Evolutionary conservation across 2,113 vertebrate genomes (phyloP).

Genomic region (Gulo gulo): DNA sequence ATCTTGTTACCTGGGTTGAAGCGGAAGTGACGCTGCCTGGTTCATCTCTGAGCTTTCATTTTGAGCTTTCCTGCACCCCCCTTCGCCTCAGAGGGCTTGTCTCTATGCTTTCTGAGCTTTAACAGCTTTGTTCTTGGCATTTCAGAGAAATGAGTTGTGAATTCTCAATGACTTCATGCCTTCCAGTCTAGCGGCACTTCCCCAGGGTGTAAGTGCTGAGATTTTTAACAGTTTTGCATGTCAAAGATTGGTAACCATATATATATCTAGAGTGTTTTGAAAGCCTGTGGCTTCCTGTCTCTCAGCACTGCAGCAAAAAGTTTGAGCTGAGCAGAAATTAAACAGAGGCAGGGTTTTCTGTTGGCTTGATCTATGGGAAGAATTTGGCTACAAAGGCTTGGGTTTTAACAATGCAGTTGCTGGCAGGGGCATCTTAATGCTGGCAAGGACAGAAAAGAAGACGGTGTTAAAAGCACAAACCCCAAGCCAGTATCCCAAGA

Average conservation of each 20-base stretch:
- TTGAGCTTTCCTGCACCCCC: neutral
- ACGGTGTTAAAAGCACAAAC: neutral
- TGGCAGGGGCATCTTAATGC: constrained; percentile 24
- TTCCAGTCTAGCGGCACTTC: constrained; percentile 29
- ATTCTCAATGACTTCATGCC: constrained; percentile 57
- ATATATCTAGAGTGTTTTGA: constrained; percentile 23
- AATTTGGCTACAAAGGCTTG: constrained; percentile 21
- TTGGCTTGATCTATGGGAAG: neutral
- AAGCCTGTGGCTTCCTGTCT: constrained; percentile 42
- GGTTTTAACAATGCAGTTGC: constrained; percentile 6
- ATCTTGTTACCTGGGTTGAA: neutral
- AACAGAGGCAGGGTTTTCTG: constrained; percentile 21
- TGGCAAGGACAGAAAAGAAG: neutral
- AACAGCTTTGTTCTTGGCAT: constrained; percentile 47
- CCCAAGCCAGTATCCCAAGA: neutral
- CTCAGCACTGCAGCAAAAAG: neutral
- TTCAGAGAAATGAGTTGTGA: constrained; percentile 58
- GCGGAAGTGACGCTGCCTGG: neutral
- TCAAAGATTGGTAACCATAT: constrained; percentile 51
- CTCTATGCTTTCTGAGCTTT: neutral
- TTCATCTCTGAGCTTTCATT: neutral
- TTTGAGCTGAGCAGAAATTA: constrained; percentile 55
- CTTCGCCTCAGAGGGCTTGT: neutral
- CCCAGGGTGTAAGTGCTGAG: constrained; percentile 31
- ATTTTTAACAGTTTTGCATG: constrained; percentile 62